Evolutionary conservation across 2,797 vertebrate species (phyloP), one percentile per base, ranked within the genome.

Genomic region (Pipistrellus kuhlii): DNA sequence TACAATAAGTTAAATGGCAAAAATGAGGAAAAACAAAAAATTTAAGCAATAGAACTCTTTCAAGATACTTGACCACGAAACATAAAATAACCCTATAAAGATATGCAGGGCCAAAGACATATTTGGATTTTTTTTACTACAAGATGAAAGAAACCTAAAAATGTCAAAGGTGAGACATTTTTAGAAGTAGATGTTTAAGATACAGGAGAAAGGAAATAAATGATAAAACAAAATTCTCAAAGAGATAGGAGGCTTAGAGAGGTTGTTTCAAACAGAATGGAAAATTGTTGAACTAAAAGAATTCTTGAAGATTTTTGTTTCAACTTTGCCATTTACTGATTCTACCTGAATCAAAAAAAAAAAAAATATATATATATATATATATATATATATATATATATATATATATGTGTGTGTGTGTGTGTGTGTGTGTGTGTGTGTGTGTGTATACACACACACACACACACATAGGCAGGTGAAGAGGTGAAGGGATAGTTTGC

Each of bases 171-270:
- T 85, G 53, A 23, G 9, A 21, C 7, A 85, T 90, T 81, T 77
- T 85, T 17, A 89, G 20, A 94, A 14, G 4, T 59, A 59, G 9
- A 78, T 4, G 1, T 88, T 92, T 88, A 94, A 82, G 53, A 25
- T 55, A 81, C 0, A 51, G 14, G 21, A 10, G 8, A 55, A 53
- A 78, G 11, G 8, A 69, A 90, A 93, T 30, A 62, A 73, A 18
- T 57, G 44, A 71, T 81, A 68, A 51, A 84, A 64, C 13, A 87
- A 90, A 94, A 90, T 59, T 25, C 13, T 88, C 20, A 93, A 78
- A 13, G 17, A 85, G 7, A 38, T 1, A 88, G 13, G 30, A 83
- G 62, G 13, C 35, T 64, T 6, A 77, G 8, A 82, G 3, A 59
- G 6, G 13, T 41, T 13, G 8, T 88, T 78, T 90, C 30, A 90